phyloP scores from a whole-genome alignment of 2,888 invertebrate genomes.

The Drosophila tanythrix region DNA sequence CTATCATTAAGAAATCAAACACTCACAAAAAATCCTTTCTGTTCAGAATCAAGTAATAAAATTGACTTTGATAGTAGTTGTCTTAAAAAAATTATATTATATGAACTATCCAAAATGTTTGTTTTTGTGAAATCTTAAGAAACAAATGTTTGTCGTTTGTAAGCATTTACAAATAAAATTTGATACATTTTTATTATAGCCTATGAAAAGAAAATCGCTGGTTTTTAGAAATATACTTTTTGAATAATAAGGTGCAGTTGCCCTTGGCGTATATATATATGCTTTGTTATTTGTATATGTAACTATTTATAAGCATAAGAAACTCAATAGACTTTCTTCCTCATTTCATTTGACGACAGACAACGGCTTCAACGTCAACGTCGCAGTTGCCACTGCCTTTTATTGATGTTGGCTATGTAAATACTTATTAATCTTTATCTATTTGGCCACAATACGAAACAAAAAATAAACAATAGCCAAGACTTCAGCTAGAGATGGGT shows the following conservation, averaged over 20 bases:
- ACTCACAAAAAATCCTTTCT: background rate
- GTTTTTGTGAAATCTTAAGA: background rate
- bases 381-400: background rate
- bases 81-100: background rate
- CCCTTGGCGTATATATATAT: background rate
- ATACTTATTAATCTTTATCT: constrained; percentile 32
- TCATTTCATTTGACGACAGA: constrained; percentile 58
- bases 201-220: background rate
- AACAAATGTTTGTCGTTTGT: background rate
- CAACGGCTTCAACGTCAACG: background rate
- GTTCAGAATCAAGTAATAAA: background rate
- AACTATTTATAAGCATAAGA: background rate
- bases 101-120: background rate
- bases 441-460: constrained; percentile 45
- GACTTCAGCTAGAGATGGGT: constrained; percentile 15
- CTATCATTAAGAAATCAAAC: background rate
- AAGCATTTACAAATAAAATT: background rate
- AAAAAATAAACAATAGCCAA: background rate
- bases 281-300: background rate
- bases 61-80: background rate
- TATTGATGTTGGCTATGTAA: constrained; percentile 1
- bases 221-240: background rate
- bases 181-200: background rate
- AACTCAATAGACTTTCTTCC: constrained; percentile 72
- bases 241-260: background rate